These are phyloP conservation scores for Lysiphlebus fabarum DNA, from an alignment of 1,140 invertebrate genomes.

Conservation along the genomic window DNA sequence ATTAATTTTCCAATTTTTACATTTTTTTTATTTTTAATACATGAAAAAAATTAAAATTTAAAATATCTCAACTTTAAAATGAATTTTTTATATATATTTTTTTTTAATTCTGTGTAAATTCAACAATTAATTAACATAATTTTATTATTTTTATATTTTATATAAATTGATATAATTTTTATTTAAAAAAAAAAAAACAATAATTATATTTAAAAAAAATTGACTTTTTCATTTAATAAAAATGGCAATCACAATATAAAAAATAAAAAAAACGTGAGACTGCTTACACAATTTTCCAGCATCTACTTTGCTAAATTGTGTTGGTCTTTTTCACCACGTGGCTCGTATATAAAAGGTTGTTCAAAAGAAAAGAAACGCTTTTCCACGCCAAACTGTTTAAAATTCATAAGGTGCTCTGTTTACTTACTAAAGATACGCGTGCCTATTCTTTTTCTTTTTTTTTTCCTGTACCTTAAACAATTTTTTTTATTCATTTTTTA, in stretches of 20 bases:
- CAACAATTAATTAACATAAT: too few species aligned
- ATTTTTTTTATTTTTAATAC: too few species aligned
- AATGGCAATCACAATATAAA: neutral
- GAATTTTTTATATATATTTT: too few species aligned
- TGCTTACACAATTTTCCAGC: constrained; percentile 30
- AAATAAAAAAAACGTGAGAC: constrained; percentile 9
- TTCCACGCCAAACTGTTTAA: constrained; percentile 41
- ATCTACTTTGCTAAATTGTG: constrained; percentile 35
- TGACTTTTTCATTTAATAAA: too few species aligned
- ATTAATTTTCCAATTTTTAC: too few species aligned
- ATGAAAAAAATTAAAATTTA: too few species aligned
- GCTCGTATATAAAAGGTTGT: constrained; percentile 30
- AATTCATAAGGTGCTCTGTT: constrained; percentile 53
- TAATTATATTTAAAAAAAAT: too few species aligned
- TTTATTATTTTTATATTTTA: too few species aligned
- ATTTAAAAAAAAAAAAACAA: too few species aligned
- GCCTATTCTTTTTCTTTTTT: constrained; percentile 14
- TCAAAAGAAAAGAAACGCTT: constrained; percentile 33
- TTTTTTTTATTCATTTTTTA: constrained; percentile 8
- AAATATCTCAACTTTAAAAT: too few species aligned
- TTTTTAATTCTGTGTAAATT: too few species aligned
- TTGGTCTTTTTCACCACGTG: constrained; percentile 30
- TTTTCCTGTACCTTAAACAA: constrained; percentile 11
- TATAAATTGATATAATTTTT: too few species aligned
- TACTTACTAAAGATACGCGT: constrained; percentile 51